These are phyloP conservation scores for Cancer borealis DNA, from an alignment of 2,888 invertebrate species.

Conservation along the genomic window DNA sequence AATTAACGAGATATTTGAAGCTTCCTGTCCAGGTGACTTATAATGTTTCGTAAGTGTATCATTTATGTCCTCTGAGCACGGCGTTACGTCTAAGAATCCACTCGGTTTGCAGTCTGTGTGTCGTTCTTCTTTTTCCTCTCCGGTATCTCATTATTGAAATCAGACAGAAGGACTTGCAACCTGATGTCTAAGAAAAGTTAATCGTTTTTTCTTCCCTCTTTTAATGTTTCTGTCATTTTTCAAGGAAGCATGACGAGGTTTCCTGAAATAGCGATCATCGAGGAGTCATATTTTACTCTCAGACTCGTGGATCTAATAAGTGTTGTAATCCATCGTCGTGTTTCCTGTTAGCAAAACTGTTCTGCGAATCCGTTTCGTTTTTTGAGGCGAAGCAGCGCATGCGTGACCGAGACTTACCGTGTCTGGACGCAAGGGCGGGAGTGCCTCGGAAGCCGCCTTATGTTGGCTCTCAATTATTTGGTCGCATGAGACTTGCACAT, in stretches of 20 bases:
- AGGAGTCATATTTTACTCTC: neutral
- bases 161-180: neutral
- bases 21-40: constrained; percentile 23
- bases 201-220: neutral
- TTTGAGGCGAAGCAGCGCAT: constrained; percentile 7
- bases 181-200: neutral
- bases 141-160: constrained; percentile 1
- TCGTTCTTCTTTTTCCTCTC: neutral
- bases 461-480: constrained; percentile 47
- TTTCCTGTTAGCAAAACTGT: constrained; percentile 39
- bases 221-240: neutral
- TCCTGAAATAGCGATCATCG: neutral
- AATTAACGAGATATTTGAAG: constrained; percentile 35
- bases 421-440: neutral
- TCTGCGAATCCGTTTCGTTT: constrained; percentile 39
- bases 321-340: neutral
- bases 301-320: neutral
- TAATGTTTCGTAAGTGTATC: constrained; percentile 6
- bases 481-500: constrained; percentile 53
- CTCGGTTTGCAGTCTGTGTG: neutral
- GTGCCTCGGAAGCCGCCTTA: neutral
- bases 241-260: neutral
- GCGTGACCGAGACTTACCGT: constrained; percentile 31
- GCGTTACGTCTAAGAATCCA: neutral
- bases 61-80: neutral